phyloP scores from a whole-genome alignment of 35 echinoderm and acorn worm species.

The Diadema setosum region DNA sequence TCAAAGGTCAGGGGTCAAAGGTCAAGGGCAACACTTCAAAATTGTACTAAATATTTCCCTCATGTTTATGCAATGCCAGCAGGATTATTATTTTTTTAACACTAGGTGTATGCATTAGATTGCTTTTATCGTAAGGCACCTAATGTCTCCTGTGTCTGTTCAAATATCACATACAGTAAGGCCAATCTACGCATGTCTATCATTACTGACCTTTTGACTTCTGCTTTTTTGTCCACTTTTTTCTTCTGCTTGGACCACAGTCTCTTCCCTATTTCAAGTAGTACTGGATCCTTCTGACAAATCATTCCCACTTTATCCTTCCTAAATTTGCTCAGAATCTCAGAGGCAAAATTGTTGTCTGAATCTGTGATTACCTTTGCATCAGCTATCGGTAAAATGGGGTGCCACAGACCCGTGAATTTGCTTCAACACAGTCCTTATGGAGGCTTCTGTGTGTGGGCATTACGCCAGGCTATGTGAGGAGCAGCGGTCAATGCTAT shows the following conservation, averaged over 20 bases:
- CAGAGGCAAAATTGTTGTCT: background rate
- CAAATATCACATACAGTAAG: background rate
- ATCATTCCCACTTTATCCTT: background rate
- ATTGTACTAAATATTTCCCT: too few relatives aligned
- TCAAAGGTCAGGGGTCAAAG: too few relatives aligned
- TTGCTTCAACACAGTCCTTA: too few relatives aligned
- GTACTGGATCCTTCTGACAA: slow-evolving; percentile 14
- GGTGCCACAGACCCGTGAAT: too few relatives aligned
- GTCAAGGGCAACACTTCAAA: too few relatives aligned
- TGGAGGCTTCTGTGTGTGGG: too few relatives aligned
- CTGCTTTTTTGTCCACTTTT: slow-evolving; percentile 44
- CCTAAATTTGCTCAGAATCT: slow-evolving; percentile 11
- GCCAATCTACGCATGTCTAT: slow-evolving; percentile 30
- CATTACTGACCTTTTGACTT: slow-evolving; percentile 54
- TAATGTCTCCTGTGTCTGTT: background rate
- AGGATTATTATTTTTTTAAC: too few relatives aligned
- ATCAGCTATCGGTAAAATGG: too few relatives aligned
- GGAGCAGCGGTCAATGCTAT: too few relatives aligned
- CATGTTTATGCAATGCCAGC: too few relatives aligned
- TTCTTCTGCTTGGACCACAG: slow-evolving; percentile 44
- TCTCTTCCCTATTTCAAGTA: slow-evolving; percentile 51
- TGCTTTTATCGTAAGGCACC: background rate
- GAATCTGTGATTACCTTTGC: background rate
- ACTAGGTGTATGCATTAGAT: too few relatives aligned
- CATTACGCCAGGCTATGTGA: too few relatives aligned